A percentile compares a stretch with the other conserved stretches of the same genome.
Conservation (phyloP, 2,797 vertebrate species). For the Todus mexicanus region DNA sequence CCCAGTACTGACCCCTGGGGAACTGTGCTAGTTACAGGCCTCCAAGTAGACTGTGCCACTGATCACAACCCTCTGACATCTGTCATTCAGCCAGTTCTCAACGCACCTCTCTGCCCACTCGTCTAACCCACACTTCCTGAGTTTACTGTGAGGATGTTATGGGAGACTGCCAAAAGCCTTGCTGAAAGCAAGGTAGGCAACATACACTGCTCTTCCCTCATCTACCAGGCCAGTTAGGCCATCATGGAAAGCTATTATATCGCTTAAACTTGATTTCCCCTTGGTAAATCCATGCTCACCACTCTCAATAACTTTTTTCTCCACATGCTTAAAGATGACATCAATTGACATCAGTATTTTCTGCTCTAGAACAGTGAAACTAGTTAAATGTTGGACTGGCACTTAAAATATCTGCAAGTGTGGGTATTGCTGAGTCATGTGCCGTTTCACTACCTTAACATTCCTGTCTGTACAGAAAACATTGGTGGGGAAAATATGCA, state of each 20-base stretch:
- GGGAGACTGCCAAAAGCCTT: neutral
- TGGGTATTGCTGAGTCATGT: fast-evolving
- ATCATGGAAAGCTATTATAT: neutral
- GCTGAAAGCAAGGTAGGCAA: neutral
- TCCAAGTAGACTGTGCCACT: neutral
- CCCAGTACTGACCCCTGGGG: neutral
- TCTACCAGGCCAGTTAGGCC: neutral
- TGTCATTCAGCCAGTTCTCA: neutral
- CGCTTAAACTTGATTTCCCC: neutral
- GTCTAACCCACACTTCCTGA: neutral
- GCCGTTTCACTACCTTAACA: neutral
- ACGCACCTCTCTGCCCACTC: neutral
- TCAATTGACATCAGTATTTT: neutral
- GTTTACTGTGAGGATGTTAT: neutral
- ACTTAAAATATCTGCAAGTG: neutral
- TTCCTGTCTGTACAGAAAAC: neutral
- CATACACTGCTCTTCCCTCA: neutral
- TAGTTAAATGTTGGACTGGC: neutral
- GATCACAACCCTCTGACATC: neutral
- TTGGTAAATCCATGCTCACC: neutral
- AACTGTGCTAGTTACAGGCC: neutral
- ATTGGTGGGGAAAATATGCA: neutral
- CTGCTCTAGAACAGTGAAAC: neutral
- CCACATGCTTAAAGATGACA: neutral
- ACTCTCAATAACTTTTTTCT: neutral